Base-by-base conservation (phyloP, 2,888 invertebrate genomes). In the Vesta saturnalis region DNA sequence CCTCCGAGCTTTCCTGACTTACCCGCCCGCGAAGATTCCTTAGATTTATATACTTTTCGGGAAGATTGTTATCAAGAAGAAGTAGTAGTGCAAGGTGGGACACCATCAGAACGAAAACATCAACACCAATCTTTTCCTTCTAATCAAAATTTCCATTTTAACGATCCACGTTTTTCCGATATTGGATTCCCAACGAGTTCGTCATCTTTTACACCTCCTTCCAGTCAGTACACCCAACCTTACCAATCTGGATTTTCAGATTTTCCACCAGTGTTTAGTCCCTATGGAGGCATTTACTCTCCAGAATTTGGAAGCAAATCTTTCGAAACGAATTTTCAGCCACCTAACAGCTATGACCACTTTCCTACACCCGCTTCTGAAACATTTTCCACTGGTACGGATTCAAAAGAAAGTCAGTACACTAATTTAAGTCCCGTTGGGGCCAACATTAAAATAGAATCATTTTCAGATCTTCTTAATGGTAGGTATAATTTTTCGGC, bases 391-490 rank as follows among this genome's bases (percentile, higher is more conserved):
- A 72, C 81, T 58, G 85, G 84, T 73, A 79, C 81, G 72, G 85
- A 83, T 77, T 78, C 80, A 56, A 86, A 86, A 72, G 89, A 89
- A 76, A 86, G 82, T 76, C 87, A 90, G 76, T 92, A 92, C 82
- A 90, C 90, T 46, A 91, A 89, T 79, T 84, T 92, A 77, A 90
- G 89, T 84, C 87, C 90, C 64, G 87, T 91, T 74, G 88, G 89
- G 83, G 87, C 87, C 80, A 88, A 87, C 80, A 90, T 87, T 84
- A 91, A 93, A 84, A 85, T 92, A 76, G 92, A 93, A 79, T 88
- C 63, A 0, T 90, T 91, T 77, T 88, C 90, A 4, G 90, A 90
- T 73, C 83, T 91, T 64, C 82, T 91, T 30, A 87, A 87, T 71
- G 86, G 86, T 16, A 84, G 88, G 70, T 89, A 88, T 74, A 84